A percentile compares a stretch with the other conserved stretches of the same genome.
Conservation (phyloP, 2,888 invertebrate species). For the Hydropsyche betteni region DNA sequence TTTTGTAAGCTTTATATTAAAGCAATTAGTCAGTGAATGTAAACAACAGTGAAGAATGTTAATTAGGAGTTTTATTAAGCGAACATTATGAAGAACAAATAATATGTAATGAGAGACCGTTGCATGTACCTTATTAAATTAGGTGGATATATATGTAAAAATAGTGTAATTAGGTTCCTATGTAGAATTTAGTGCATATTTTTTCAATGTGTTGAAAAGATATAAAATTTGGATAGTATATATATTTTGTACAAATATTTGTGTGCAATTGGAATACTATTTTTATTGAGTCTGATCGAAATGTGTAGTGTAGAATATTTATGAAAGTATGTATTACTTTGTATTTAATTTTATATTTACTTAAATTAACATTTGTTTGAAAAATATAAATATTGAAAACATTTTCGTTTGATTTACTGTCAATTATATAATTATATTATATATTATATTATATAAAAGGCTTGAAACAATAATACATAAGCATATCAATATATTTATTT, state of each 20-base stretch:
- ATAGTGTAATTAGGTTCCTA: neutral
- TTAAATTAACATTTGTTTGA: neutral
- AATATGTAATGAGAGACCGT: neutral
- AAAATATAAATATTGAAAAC: neutral
- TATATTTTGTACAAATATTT: neutral
- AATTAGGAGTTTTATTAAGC: neutral
- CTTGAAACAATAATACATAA: too few relatives aligned
- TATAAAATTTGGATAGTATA: too few relatives aligned
- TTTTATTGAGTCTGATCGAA: slow-evolving; percentile 1
- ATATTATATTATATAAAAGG: too few relatives aligned
- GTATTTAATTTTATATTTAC: neutral
- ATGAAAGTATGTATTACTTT: neutral
- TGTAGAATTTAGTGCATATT: neutral
- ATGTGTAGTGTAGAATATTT: neutral
- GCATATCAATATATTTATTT: too few relatives aligned
- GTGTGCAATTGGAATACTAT: neutral
- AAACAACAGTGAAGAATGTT: neutral
- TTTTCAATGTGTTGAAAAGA: neutral
- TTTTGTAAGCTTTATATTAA: too few relatives aligned
- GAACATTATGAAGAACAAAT: neutral
- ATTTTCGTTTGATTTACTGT: too few relatives aligned
- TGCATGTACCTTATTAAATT: neutral
- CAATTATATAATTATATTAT: too few relatives aligned
- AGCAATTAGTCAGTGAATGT: too few relatives aligned
- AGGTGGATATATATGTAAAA: neutral